A percentile compares a stretch with the other conserved stretches of the same genome.
Conservation (phyloP, 2,797 vertebrate genomes). For the Bryconaethiops microstoma region DNA sequence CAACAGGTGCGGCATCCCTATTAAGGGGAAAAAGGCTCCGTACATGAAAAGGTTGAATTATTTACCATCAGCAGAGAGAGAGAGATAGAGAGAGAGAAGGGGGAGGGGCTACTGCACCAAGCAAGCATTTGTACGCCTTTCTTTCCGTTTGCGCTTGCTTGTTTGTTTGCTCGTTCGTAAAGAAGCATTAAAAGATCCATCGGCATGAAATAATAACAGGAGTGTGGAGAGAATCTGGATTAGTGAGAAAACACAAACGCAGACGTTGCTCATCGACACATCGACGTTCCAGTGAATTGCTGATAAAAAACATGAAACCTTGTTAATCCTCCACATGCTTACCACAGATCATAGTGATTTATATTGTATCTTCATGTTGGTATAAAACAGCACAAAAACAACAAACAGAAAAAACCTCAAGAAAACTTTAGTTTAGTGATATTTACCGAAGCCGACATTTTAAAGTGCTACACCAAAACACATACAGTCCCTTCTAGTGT, state of each 20-base stretch:
- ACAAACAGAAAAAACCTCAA: too few relatives aligned
- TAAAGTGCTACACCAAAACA: too few relatives aligned
- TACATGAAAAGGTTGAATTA: slow-evolving; percentile 82
- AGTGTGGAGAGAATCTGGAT: neutral
- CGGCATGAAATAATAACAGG: neutral
- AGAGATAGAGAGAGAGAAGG: neutral
- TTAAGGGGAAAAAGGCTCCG: slow-evolving; percentile 77
- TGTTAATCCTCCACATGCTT: neutral
- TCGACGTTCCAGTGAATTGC: neutral
- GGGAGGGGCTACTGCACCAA: slow-evolving; percentile 36
- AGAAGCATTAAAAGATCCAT: slow-evolving; percentile 27
- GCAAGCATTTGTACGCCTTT: slow-evolving; percentile 44
- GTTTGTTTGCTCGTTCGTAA: neutral
- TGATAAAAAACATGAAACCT: neutral
- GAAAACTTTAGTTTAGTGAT: too few relatives aligned
- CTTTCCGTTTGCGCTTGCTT: slow-evolving; percentile 37
- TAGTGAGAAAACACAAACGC: neutral
- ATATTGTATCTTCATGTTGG: too few relatives aligned
- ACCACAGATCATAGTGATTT: neutral
- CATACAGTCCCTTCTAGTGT: too few relatives aligned
- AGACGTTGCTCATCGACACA: neutral
- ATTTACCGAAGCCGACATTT: too few relatives aligned
- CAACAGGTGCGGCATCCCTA: slow-evolving; percentile 80
- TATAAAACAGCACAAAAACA: neutral
- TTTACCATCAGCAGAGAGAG: slow-evolving; percentile 74